Conservation (phyloP, 2,797 vertebrate genomes). For the Pangasius sanitwongsei region DNA sequence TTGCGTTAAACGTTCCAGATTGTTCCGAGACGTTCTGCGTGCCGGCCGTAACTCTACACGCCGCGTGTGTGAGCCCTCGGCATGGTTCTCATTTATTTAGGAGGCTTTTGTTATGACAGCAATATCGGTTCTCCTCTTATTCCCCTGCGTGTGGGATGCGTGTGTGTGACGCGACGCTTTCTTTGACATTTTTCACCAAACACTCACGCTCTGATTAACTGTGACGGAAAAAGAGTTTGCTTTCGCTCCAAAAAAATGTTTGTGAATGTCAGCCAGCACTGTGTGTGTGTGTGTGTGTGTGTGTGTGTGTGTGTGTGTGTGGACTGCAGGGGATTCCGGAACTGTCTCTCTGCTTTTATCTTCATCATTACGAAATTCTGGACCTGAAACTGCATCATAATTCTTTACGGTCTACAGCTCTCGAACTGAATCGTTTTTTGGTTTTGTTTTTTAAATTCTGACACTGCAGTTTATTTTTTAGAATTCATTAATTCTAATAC, state of each 20-base stretch:
- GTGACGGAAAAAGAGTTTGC: background rate
- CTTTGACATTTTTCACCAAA: conserved; percentile 29
- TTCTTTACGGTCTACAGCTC: background rate
- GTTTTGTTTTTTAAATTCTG: background rate
- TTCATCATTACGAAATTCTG: background rate
- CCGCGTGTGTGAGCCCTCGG: conserved; percentile 1
- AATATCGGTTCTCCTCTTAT: conserved; percentile 17
- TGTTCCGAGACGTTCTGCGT: background rate
- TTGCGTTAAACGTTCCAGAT: conserved; percentile 16
- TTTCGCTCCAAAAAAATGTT: background rate
- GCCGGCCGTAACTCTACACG: conserved; percentile 8
- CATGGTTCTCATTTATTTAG: conserved; percentile 32
- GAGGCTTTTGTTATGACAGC: conserved; percentile 31
- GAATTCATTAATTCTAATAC: background rate
- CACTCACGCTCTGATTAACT: conserved; percentile 18
- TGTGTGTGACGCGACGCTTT: background rate
- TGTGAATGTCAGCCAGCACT: background rate
- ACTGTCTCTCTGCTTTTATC: conserved; percentile 8
- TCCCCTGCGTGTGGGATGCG: conserved; percentile 21
- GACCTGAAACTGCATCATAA: background rate
- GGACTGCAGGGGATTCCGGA: background rate
- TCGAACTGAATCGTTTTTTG: background rate
- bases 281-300: conserved; percentile 4
- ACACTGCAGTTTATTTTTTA: background rate
- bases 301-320: background rate